Evolutionary conservation across 64 coral and sea anemone genomes (phyloP).

Genomic region (Trachythela sp.): DNA sequence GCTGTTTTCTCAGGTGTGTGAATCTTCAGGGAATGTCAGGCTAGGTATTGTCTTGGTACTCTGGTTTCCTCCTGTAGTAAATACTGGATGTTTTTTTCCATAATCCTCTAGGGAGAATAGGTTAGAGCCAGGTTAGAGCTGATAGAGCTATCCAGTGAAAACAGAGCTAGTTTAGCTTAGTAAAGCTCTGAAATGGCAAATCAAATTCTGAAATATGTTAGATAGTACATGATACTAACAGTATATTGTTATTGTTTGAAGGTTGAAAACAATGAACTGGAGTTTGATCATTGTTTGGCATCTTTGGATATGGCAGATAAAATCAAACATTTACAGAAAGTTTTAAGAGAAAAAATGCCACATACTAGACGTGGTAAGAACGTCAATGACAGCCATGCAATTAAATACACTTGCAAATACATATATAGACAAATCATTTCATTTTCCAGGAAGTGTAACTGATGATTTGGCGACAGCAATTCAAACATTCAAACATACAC

Average conservation of each 20-base stretch:
- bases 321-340: slow-evolving; percentile 16
- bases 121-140: too few species aligned
- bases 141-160: too few species aligned
- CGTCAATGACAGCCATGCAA: not conserved
- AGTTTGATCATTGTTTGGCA: slow-evolving; percentile 25
- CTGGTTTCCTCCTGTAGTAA: too few species aligned
- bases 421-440: not conserved
- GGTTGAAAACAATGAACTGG: slow-evolving; percentile 1
- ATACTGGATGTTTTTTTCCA: too few species aligned
- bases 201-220: too few species aligned
- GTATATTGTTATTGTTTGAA: not conserved
- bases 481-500: not conserved
- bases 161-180: too few species aligned
- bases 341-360: slow-evolving; percentile 9
- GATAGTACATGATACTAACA: too few species aligned
- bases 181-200: too few species aligned
- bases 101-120: too few species aligned
- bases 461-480: not conserved
- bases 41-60: too few species aligned
- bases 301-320: not conserved
- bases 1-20: slow-evolving; percentile 62
- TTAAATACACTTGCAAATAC: too few species aligned
- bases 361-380: not conserved
- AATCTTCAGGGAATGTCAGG: not conserved
- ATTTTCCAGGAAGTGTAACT: not conserved